Base-by-base conservation (phyloP, 1,140 invertebrate genomes). In the Dufourea novaeangliae region DNA sequence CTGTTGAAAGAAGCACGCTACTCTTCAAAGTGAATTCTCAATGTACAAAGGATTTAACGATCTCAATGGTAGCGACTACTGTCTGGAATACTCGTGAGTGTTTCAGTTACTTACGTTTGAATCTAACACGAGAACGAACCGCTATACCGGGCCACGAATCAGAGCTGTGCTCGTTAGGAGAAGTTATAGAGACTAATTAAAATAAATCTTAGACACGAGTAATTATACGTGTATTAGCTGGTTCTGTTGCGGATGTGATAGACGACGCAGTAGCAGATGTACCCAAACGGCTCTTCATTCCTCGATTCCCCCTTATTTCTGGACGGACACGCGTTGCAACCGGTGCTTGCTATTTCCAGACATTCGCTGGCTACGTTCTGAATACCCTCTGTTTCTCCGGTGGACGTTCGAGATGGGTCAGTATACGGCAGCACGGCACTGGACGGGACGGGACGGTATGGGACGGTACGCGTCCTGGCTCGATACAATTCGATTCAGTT, bases 191-290 rank as follows among this genome's bases (percentile, higher is more conserved):
- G 88, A 84, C 90, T 92, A 92, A 92, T 92, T 92, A 92, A 92
- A 92, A 92, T 92, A 92, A 92, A 92, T 92, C 91, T 92, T 92
- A 91, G 91, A 90, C 91, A 89, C 88, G 91, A 92, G 91, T 92
- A 92, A 93, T 93, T 93, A 93, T 93, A 93, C 91, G 91, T 92
- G 90, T 93, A 93, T 93, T 93, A 93, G 92, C 91, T 87, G 77
- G 88, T 82, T 85, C 78, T 80, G 88, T 84, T 85, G 85, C 70
- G 76, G 59, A 50, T 56, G 89, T 92, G 91, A 92, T 92, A 86
- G 89, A 92, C 91, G 92, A 91, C 86, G 83, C 86, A 90, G 91
- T 90, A 87, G 90, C 91, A 92, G 92, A 90, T 92, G 92, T 92
- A 92, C 87, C 87, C 87, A 92, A 92, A 92, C 88, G 90, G 90